These are phyloP conservation scores for Astreopora myriophthalma DNA, from an alignment of 64 coral and sea anemone species.

Conservation along the genomic window DNA sequence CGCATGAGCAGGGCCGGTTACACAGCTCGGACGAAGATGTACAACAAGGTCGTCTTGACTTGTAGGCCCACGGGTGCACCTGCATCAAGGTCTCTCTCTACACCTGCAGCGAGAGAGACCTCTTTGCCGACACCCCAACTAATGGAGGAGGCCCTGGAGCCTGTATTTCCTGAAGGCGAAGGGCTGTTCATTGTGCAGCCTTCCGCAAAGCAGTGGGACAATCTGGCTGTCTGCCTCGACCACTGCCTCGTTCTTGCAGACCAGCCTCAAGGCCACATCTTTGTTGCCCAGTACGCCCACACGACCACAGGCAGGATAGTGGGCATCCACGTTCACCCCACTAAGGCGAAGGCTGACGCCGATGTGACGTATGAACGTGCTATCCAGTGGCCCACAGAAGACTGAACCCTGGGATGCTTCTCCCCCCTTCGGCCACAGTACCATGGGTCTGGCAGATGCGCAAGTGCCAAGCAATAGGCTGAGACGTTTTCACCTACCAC, in stretches of 20 bases:
- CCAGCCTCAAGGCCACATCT: not conserved
- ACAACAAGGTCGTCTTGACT: conserved; percentile 34
- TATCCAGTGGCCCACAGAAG: too few species aligned
- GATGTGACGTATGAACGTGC: too few species aligned
- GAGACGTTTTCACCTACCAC: too few species aligned
- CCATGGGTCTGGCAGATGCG: too few species aligned
- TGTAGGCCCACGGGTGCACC: not conserved
- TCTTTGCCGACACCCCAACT: not conserved
- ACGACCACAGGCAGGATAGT: not conserved
- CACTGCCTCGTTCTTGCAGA: not conserved
- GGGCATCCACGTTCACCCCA: not conserved
- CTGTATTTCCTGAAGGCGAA: not conserved
- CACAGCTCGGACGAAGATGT: not conserved
- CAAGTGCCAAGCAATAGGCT: too few species aligned
- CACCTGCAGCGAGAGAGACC: not conserved
- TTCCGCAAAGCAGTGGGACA: not conserved
- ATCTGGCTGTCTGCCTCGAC: not conserved
- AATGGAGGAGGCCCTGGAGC: not conserved
- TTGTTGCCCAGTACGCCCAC: not conserved
- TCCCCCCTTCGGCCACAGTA: too few species aligned
- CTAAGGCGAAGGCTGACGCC: not conserved
- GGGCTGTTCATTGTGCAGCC: not conserved
- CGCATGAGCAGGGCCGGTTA: not conserved
- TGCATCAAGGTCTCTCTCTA: conserved; percentile 7
- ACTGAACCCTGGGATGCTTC: too few species aligned